These are phyloP conservation scores for Lottia gigantea DNA, from an alignment of 2,888 invertebrate genomes.

Conservation along the genomic window DNA sequence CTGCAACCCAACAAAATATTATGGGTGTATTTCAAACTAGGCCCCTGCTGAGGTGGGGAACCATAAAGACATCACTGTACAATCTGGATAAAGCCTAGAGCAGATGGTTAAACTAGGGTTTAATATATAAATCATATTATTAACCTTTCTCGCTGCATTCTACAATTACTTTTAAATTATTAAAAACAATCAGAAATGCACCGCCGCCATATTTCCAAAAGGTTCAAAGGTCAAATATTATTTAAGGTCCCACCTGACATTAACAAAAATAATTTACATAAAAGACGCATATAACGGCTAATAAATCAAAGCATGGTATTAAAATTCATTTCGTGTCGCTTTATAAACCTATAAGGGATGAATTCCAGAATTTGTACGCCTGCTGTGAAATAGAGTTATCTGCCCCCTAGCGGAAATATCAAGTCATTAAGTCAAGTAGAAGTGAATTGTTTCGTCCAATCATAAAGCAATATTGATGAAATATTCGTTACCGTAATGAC, in stretches of 20 bases:
- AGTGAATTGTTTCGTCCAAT: neutral
- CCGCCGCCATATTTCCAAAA: neutral
- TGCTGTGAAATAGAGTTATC: conserved; percentile 6
- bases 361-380: conserved; percentile 4
- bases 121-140: too few relatives aligned
- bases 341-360: conserved; percentile 5
- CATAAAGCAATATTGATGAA: conserved; percentile 10
- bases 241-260: conserved; percentile 11
- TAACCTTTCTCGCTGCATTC: neutral
- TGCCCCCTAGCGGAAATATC: conserved; percentile 9
- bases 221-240: neutral
- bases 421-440: conserved; percentile 5
- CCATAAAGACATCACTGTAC: too few relatives aligned
- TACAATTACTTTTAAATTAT: conserved; percentile 7
- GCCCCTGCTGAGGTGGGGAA: too few relatives aligned
- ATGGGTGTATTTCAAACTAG: too few relatives aligned
- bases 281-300: conserved; percentile 11
- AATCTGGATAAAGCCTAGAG: too few relatives aligned
- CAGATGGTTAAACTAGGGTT: too few relatives aligned
- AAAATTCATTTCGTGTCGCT: conserved; percentile 7
- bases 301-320: conserved; percentile 8
- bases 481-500: conserved; percentile 5
- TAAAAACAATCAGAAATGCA: neutral
- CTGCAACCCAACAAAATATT: too few relatives aligned
- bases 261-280: conserved; percentile 11